A percentile compares a stretch with the other conserved stretches of the same genome.
Conservation (phyloP, 2,888 invertebrate species). For the Andrena marginata region DNA sequence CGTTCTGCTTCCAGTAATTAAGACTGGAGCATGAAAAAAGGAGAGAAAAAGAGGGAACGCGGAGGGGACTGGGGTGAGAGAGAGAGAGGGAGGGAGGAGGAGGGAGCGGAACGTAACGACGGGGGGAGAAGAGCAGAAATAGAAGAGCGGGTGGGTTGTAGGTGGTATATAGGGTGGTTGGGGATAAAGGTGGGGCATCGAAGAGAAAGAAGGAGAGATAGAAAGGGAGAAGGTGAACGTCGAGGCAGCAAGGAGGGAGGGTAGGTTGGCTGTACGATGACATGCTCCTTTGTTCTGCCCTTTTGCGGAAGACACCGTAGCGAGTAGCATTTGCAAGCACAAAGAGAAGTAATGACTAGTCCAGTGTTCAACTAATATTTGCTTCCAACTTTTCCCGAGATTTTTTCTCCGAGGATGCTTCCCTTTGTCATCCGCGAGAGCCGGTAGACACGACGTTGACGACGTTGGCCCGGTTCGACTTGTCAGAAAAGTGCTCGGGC, state of each 20-base stretch:
- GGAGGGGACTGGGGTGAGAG: conserved; percentile 1
- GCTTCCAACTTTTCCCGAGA: conserved; percentile 78
- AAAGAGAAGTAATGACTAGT: conserved; percentile 83
- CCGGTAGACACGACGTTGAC: conserved; percentile 65
- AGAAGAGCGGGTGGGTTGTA: conserved; percentile 55
- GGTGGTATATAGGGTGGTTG: conserved; percentile 47
- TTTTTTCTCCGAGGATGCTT: conserved; percentile 69
- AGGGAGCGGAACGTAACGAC: neutral
- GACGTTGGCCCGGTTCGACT: conserved; percentile 64
- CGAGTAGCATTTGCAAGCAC: conserved; percentile 76
- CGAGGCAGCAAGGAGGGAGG: conserved; percentile 44
- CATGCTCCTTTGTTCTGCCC: conserved; percentile 80
- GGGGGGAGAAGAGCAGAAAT: conserved; percentile 40
- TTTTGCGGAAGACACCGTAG: conserved; percentile 76
- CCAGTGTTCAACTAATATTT: conserved; percentile 84
- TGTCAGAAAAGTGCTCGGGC: conserved; percentile 61
- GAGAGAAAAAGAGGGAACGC: conserved; percentile 15
- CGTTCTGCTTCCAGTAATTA: conserved; percentile 78
- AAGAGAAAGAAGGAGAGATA: conserved; percentile 40
- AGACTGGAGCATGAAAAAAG: conserved; percentile 70
- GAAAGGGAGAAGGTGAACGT: conserved; percentile 53
- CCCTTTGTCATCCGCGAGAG: conserved; percentile 70
- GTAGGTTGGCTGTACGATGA: conserved; percentile 71
- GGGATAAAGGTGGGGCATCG: conserved; percentile 52
- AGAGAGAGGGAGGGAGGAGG: neutral